Evolutionary conservation across 2,113 vertebrate genomes (phyloP).

Genomic region (Urocitellus parryii): DNA sequence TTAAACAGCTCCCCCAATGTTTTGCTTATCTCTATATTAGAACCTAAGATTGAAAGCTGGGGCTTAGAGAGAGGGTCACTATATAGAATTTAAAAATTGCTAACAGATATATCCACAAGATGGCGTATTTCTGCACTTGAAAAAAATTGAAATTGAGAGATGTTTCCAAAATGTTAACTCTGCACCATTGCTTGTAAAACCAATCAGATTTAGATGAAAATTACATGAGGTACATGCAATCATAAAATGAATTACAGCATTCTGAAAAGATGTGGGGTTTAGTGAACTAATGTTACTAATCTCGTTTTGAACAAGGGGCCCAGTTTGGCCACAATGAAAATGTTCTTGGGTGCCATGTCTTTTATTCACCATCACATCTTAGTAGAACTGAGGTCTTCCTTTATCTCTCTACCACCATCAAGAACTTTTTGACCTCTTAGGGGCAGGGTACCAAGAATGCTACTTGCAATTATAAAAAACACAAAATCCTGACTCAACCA

Average conservation of each 20-base stretch:
- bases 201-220: constrained; percentile 1
- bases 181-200: background rate
- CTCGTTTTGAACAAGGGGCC: background rate
- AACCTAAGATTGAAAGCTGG: background rate
- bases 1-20: constrained; percentile 5
- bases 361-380: background rate
- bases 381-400: background rate
- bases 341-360: background rate
- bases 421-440: background rate
- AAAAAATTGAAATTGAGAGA: constrained; percentile 55
- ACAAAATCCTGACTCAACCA: background rate
- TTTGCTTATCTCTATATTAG: background rate
- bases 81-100: background rate
- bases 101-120: constrained; percentile 74
- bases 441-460: background rate
- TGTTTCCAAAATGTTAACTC: constrained; percentile 16
- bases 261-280: constrained; percentile 20
- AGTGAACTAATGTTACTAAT: background rate
- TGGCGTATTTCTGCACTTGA: constrained; percentile 67
- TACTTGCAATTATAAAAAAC: background rate
- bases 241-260: background rate
- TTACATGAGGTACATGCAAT: background rate
- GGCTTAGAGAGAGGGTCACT: background rate
- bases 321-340: background rate
- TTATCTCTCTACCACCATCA: background rate